A percentile compares a stretch with the other conserved stretches of the same genome.
Conservation (phyloP, 2,888 invertebrate species). For the Clivina fossor region DNA sequence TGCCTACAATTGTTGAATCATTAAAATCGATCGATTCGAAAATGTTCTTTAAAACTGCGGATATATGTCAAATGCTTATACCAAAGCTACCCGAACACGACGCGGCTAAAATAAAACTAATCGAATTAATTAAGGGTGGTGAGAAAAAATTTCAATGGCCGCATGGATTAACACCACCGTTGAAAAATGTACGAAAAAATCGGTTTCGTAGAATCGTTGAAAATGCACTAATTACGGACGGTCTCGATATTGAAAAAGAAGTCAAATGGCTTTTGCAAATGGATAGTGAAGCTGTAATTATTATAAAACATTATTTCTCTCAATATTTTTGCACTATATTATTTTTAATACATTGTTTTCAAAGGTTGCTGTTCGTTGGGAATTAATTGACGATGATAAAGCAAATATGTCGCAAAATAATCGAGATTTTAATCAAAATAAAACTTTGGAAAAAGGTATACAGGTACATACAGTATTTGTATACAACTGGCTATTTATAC, state of each 20-base stretch:
- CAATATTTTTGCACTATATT: too few species aligned
- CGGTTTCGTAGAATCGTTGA: slow-evolving; percentile 65
- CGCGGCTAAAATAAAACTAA: slow-evolving; percentile 47
- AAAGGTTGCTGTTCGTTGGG: slow-evolving; percentile 21
- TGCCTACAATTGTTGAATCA: slow-evolving; percentile 67
- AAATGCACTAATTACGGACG: slow-evolving; percentile 58
- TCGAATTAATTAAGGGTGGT: slow-evolving; percentile 47
- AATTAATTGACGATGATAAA: slow-evolving; percentile 20
- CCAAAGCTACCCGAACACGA: slow-evolving; percentile 33
- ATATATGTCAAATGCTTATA: slow-evolving; percentile 63
- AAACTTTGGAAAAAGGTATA: too few species aligned
- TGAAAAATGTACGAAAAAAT: slow-evolving; percentile 69
- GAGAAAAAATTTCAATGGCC: slow-evolving; percentile 62
- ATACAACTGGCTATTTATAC: too few species aligned
- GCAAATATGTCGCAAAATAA: too few species aligned
- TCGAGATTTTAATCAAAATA: too few species aligned
- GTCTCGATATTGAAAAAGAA: slow-evolving; percentile 69
- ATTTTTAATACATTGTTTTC: slow-evolving; percentile 30
- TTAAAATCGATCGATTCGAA: slow-evolving; percentile 68
- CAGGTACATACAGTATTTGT: too few species aligned
- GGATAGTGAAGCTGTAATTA: slow-evolving; percentile 64
- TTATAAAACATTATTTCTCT: slow-evolving; percentile 39
- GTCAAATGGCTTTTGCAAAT: slow-evolving; percentile 61
- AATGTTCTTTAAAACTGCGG: slow-evolving; percentile 71
- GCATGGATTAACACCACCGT: slow-evolving; percentile 69